These are phyloP conservation scores for Elephas maximus DNA, from an alignment of 2,113 vertebrate species.

Conservation along the genomic window DNA sequence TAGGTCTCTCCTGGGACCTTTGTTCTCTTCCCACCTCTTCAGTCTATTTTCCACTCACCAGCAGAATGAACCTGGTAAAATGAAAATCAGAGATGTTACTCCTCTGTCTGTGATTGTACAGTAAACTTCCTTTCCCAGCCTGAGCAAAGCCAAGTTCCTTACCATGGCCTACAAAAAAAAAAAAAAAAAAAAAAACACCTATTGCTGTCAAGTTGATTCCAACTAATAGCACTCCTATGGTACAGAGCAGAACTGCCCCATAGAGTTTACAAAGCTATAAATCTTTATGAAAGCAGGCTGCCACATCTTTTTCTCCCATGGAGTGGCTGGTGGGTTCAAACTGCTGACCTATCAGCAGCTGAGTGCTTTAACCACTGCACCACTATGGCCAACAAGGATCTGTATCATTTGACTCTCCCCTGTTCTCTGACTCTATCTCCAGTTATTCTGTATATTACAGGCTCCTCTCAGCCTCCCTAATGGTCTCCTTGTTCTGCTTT, in stretches of 20 bases:
- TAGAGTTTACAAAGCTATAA: too few species aligned
- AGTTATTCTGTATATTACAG: background rate
- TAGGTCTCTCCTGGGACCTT: background rate
- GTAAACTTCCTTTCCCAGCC: background rate
- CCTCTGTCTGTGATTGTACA: fast-evolving
- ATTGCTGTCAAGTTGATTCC: too few species aligned
- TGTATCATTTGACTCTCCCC: background rate
- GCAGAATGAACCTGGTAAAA: background rate
- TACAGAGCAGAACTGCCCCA: too few species aligned
- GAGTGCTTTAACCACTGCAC: background rate
- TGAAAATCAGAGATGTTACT: background rate
- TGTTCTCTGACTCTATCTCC: background rate
- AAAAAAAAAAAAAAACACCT: too few species aligned
- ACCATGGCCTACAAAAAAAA: too few species aligned
- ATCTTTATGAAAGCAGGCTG: too few species aligned
- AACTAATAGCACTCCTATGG: too few species aligned
- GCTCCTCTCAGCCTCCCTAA: background rate
- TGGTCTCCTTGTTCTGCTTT: background rate
- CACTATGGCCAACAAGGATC: background rate
- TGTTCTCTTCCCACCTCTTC: background rate
- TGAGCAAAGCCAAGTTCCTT: background rate
- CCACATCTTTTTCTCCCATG: too few species aligned
- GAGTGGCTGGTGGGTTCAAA: too few species aligned
- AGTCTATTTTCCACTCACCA: background rate
- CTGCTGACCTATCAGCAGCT: background rate